Percentiles rank a stretch among this genome's conserved stretches.
These are phyloP conservation scores for Phalanger gymnotis DNA, from an alignment of 2,797 vertebrate species.

Conservation along the genomic window DNA sequence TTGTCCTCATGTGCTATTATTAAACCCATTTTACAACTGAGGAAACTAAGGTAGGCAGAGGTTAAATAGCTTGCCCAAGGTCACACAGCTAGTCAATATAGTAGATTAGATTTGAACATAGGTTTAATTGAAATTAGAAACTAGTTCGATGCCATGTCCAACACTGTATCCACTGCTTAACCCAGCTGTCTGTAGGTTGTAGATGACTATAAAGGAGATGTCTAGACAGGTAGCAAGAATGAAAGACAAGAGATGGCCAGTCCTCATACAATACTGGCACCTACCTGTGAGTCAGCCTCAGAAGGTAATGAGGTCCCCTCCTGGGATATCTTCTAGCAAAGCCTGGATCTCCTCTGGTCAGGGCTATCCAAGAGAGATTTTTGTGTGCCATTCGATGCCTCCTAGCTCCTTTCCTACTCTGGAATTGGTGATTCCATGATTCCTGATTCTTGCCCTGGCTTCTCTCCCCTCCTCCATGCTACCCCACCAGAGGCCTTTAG, in stretches of 20 bases:
- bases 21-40: constrained; percentile 23
- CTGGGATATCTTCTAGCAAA: neutral
- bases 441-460: neutral
- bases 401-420: neutral
- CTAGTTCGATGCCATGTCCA: neutral
- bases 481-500: neutral
- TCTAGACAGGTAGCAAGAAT: neutral
- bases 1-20: constrained; percentile 23
- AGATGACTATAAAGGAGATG: neutral
- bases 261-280: neutral
- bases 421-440: neutral
- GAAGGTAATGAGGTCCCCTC: neutral
- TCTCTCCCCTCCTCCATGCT: neutral
- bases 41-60: constrained; percentile 24
- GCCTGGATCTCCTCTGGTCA: neutral
- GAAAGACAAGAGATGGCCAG: neutral
- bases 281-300: neutral
- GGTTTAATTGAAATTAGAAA: neutral
- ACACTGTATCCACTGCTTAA: neutral
- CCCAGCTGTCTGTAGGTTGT: neutral
- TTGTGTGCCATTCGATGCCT: too few relatives aligned
- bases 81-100: constrained; percentile 3
- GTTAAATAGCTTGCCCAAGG: constrained; percentile 40
- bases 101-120: constrained; percentile 28
- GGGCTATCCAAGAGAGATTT: neutral